Evolutionary conservation across 2,797 vertebrate genomes (phyloP).

Genomic region (Platalea minor): DNA sequence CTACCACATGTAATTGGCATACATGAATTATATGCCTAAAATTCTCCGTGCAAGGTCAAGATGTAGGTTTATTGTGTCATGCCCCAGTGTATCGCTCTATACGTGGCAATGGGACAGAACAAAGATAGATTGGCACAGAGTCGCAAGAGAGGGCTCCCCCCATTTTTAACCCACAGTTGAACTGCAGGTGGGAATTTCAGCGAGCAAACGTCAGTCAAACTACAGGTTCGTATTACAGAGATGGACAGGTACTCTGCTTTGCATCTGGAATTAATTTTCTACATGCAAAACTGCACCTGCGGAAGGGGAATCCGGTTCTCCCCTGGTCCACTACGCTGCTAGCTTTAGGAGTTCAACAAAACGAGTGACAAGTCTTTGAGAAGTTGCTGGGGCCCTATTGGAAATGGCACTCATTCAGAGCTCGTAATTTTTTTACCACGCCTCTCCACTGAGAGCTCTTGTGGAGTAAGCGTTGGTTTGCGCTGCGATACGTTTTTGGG

Average conservation of each 20-base stretch:
- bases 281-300: slow-evolving; percentile 44
- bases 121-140: not conserved
- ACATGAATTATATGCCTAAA: not conserved
- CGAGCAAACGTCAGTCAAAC: not conserved
- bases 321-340: not conserved
- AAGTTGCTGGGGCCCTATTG: not conserved
- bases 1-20: not conserved
- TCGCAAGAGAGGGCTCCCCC: not conserved
- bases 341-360: not conserved
- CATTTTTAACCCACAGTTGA: not conserved
- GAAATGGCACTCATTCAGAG: not conserved
- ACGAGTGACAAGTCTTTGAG: not conserved
- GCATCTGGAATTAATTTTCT: slow-evolving; percentile 38
- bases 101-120: not conserved
- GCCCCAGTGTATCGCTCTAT: accelerated
- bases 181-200: not conserved
- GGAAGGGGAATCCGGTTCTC: not conserved
- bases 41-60: not conserved
- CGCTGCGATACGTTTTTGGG: not conserved
- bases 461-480: not conserved
- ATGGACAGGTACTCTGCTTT: not conserved
- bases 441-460: not conserved
- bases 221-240: not conserved
- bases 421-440: not conserved
- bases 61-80: not conserved